Base-by-base conservation (phyloP, 1,140 invertebrate genomes). In the Platyscapa corneri region DNA sequence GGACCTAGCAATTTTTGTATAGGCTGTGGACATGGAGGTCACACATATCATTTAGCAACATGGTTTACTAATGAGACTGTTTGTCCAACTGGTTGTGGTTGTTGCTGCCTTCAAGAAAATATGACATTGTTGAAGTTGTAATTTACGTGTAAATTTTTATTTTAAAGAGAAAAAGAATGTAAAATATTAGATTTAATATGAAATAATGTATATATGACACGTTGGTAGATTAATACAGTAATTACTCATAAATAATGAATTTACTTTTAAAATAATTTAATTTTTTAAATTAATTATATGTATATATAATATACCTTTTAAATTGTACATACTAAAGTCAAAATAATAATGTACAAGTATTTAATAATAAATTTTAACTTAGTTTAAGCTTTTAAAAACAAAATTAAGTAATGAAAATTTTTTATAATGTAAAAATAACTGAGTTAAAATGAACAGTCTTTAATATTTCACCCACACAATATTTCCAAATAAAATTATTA, bases 11-110 rank as follows among this genome's bases (percentile, higher is more conserved):
- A 96, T 89, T 96, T 96, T 87, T 99, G 98, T 90, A 92, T 97
- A 42, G 94, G 96, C 39, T 99, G 98, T 93, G 97, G 97, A 2
- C 98, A 99, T 93, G 98, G 97, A 56, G 98, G 98, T 16, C 98
- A 99, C 91, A 96, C 96, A 7, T 92, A 94, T 81, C 97, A 98
- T 92, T 94, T 98, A 89, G 92, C 95, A 86, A 93, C 95, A 64
- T 98, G 98, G 98, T 98, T 97, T 93, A 93, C 91, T 30, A 93
- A 89, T 39, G 94, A 96, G 87, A 92, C 94, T 89, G 92, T 95
- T 56, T 97, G 97, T 90, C 95, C 96, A 14, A 95, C 97, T 7
- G 97, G 97, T 27, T 99, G 98, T 94, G 98, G 98, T 6, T 99
- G 98, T 93, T 94, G 94, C 84, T 99, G 98, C 91, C 92, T 97